These are phyloP conservation scores for Ibidorhyncha struthersii DNA, from an alignment of 2,113 vertebrate species.

Conservation along the genomic window DNA sequence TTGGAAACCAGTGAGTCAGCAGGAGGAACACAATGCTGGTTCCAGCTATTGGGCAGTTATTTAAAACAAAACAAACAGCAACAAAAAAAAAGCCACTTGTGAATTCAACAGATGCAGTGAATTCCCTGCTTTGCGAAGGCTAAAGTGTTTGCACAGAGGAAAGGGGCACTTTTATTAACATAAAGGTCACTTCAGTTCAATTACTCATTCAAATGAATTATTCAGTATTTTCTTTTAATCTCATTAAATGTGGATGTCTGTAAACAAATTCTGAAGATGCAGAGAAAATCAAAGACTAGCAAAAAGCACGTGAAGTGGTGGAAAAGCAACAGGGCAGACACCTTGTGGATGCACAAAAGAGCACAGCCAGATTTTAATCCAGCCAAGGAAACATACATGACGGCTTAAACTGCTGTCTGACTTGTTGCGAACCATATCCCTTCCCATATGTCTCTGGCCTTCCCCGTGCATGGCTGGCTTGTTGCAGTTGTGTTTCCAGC, in stretches of 20 bases:
- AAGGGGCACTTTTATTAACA: slow-evolving; percentile 46
- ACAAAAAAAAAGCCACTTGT: slow-evolving; percentile 30
- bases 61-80: slow-evolving; percentile 60
- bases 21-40: slow-evolving; percentile 35
- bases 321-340: background rate
- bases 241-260: background rate
- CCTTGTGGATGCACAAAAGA: background rate
- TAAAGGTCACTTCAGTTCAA: slow-evolving; percentile 54
- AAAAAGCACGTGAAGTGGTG: background rate
- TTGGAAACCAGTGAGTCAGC: slow-evolving; percentile 65
- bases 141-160: slow-evolving; percentile 41
- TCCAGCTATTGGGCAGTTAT: slow-evolving; percentile 60
- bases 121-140: slow-evolving; percentile 44
- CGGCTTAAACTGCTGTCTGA: background rate
- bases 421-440: background rate
- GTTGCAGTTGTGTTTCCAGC: background rate
- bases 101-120: slow-evolving; percentile 58
- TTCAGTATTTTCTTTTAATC: slow-evolving; percentile 42
- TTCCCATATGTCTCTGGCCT: background rate
- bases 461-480: background rate
- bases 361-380: background rate
- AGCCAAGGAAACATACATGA: rapidly evolving
- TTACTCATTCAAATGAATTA: slow-evolving; percentile 19
- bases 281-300: background rate
- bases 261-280: slow-evolving; percentile 16